Percentiles rank a stretch among this genome's conserved stretches.
Evolutionary conservation across 2,797 vertebrate species (phyloP).

Genomic region (Malacoctenus gilli): DNA sequence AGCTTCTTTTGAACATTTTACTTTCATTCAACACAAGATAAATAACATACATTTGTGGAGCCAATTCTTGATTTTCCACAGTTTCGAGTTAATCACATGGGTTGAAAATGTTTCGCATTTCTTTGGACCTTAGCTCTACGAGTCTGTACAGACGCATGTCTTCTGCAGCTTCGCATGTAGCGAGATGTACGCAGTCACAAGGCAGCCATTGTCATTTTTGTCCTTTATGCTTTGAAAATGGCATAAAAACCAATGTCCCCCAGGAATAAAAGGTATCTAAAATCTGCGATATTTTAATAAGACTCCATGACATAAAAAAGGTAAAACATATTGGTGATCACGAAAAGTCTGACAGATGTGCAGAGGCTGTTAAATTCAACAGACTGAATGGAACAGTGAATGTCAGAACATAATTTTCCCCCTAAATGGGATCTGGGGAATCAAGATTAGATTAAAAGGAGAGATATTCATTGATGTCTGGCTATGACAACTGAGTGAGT

Average conservation of each 20-base stretch:
- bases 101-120: too few species aligned
- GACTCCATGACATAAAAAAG: constrained; percentile 14
- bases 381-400: constrained; percentile 7
- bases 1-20: too few species aligned
- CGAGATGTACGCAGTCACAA: too few species aligned
- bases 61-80: too few species aligned
- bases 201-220: background rate
- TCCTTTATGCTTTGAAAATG: background rate
- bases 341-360: constrained; percentile 15
- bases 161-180: too few species aligned
- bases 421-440: background rate
- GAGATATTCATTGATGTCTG: constrained; percentile 8
- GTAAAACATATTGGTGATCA: constrained; percentile 8
- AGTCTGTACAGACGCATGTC: too few species aligned
- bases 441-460: constrained; percentile 20
- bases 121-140: too few species aligned
- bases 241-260: constrained; percentile 10
- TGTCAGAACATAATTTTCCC: constrained; percentile 4
- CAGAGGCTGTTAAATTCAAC: constrained; percentile 3
- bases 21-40: too few species aligned
- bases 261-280: background rate
- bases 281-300: constrained; percentile 7
- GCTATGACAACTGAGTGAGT: constrained; percentile 2
- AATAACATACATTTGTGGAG: too few species aligned
- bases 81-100: too few species aligned